Conservation (phyloP, 2,888 invertebrate genomes). For the Bugulina stolonifera region DNA sequence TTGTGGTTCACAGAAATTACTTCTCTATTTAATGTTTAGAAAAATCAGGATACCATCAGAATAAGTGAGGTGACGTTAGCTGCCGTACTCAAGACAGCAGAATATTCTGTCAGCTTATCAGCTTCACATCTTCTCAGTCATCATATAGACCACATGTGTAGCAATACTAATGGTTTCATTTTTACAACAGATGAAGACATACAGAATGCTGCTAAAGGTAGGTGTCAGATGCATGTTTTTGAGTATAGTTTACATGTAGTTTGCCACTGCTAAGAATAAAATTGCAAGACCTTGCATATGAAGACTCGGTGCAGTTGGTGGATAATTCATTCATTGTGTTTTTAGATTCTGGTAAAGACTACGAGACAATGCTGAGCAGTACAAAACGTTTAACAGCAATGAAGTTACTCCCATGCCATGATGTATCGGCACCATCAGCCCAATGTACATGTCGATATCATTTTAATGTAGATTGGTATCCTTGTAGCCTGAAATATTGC, state of each 20-base stretch:
- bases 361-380: background rate
- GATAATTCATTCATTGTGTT: background rate
- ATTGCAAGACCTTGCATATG: no score
- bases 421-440: background rate
- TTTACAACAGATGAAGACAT: constrained; percentile 8
- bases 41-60: constrained; percentile 8
- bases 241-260: no score
- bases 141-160: background rate
- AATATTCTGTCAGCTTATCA: background rate
- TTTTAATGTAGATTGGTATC: constrained; percentile 17
- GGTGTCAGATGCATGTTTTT: no score
- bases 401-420: background rate
- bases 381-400: background rate
- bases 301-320: no score
- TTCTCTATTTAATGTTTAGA: constrained; percentile 6
- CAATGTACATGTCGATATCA: background rate
- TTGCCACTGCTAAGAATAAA: no score
- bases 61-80: background rate
- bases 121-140: background rate
- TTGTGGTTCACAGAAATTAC: no score
- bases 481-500: constrained; percentile 13
- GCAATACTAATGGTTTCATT: background rate
- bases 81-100: background rate
- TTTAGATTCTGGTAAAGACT: constrained; percentile 16
- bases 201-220: background rate